Evolutionary conservation across 2,888 invertebrate genomes (phyloP).

Genomic region (Chymomyza procnemis): DNA sequence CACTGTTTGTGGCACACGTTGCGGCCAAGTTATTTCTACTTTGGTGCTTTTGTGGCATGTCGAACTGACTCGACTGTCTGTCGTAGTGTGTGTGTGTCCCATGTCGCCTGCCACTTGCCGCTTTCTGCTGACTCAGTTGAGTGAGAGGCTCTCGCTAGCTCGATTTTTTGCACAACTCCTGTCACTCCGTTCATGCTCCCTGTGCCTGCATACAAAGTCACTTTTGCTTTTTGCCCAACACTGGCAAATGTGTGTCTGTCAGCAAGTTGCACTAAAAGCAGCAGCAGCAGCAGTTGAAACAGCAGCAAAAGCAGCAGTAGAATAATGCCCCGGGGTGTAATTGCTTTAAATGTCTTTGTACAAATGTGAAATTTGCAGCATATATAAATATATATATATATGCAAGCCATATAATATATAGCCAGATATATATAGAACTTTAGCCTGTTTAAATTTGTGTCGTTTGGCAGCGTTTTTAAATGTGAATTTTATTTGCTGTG

Average conservation of each 20-base stretch:
- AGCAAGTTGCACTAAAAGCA: conserved; percentile 58
- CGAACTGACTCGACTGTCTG: conserved; percentile 10
- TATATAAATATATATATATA: neutral
- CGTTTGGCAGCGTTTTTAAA: neutral
- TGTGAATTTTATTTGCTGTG: neutral
- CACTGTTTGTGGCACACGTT: conserved; percentile 28
- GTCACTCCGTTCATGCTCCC: neutral
- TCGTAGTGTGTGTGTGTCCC: neutral
- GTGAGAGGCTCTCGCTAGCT: conserved; percentile 6
- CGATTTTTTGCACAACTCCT: neutral
- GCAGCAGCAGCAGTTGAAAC: neutral
- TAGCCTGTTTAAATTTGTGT: neutral
- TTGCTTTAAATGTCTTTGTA: conserved; percentile 73
- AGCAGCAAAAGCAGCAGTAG: conserved; percentile 18
- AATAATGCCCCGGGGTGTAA: conserved; percentile 68
- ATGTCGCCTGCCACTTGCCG: conserved; percentile 13
- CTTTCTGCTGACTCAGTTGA: conserved; percentile 63
- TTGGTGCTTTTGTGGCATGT: conserved; percentile 66
- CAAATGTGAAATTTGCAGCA: conserved; percentile 51
- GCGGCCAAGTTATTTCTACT: conserved; percentile 66
- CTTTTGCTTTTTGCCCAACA: conserved; percentile 54
- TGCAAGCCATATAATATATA: neutral
- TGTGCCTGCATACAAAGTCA: conserved; percentile 30
- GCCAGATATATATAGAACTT: neutral
- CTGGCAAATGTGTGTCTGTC: conserved; percentile 58